These are phyloP conservation scores for Microcaecilia unicolor DNA, from an alignment of 2,797 vertebrate genomes.

Conservation along the genomic window DNA sequence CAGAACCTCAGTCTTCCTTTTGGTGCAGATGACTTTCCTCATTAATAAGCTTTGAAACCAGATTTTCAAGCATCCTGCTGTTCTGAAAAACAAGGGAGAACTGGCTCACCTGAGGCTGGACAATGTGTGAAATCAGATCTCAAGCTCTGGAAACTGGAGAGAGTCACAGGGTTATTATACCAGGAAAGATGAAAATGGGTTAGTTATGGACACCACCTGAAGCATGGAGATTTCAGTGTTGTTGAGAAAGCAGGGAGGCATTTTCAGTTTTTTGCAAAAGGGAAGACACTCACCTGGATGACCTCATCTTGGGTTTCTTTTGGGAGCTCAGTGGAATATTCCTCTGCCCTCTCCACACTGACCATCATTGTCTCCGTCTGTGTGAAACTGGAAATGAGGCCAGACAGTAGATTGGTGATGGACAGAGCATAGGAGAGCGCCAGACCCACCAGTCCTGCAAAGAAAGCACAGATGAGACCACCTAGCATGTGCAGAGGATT, in stretches of 20 bases:
- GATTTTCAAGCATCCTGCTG: too few relatives aligned
- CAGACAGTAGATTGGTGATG: conserved; percentile 78
- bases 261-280: background rate
- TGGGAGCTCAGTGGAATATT: conserved; percentile 74
- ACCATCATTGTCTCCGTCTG: conserved; percentile 92
- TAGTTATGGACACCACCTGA: background rate
- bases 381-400: conserved; percentile 82
- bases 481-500: background rate
- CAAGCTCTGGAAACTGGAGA: too few relatives aligned
- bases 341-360: conserved; percentile 85
- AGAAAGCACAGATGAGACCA: too few relatives aligned
- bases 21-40: too few relatives aligned
- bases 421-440: conserved; percentile 86
- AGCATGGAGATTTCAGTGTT: background rate
- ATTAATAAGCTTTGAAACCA: too few relatives aligned
- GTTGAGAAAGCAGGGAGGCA: background rate
- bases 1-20: too few relatives aligned
- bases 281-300: conserved; percentile 47
- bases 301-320: conserved; percentile 60
- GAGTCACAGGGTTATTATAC: too few relatives aligned
- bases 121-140: too few relatives aligned
- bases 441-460: conserved; percentile 81
- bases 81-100: too few relatives aligned
- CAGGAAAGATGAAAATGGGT: too few relatives aligned
- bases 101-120: too few relatives aligned